These are phyloP conservation scores for Ceryle rudis DNA, from an alignment of 2,797 vertebrate genomes.

Conservation along the genomic window DNA sequence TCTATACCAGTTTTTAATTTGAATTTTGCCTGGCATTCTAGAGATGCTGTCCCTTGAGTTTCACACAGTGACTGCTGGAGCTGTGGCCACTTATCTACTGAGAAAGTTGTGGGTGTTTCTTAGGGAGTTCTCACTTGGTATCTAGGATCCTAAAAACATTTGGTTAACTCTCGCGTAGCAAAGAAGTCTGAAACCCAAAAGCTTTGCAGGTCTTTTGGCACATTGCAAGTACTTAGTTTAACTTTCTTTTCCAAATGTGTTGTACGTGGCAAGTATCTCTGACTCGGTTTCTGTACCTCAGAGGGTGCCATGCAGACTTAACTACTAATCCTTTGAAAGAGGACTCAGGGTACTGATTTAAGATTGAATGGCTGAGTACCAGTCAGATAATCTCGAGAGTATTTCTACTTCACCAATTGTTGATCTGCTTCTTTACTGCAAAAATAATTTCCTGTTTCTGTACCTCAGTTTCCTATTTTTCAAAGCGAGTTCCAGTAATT, in stretches of 20 bases:
- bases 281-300: not conserved
- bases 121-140: not conserved
- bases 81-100: not conserved
- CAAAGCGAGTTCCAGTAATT: not conserved
- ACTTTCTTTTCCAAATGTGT: not conserved
- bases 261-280: not conserved
- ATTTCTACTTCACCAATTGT: not conserved
- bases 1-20: not conserved
- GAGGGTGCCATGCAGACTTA: not conserved
- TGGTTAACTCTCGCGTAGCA: rapidly evolving
- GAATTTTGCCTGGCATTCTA: not conserved
- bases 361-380: not conserved
- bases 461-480: not conserved
- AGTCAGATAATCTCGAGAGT: not conserved
- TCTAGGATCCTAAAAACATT: not conserved
- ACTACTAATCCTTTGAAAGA: not conserved
- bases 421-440: not conserved
- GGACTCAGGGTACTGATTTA: not conserved
- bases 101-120: not conserved
- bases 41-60: not conserved
- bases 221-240: not conserved
- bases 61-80: not conserved
- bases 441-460: constrained; percentile 1
- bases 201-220: not conserved
- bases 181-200: not conserved